These are phyloP conservation scores for Apaloderma vittatum DNA, from an alignment of 2,113 vertebrate genomes.

Conservation along the genomic window DNA sequence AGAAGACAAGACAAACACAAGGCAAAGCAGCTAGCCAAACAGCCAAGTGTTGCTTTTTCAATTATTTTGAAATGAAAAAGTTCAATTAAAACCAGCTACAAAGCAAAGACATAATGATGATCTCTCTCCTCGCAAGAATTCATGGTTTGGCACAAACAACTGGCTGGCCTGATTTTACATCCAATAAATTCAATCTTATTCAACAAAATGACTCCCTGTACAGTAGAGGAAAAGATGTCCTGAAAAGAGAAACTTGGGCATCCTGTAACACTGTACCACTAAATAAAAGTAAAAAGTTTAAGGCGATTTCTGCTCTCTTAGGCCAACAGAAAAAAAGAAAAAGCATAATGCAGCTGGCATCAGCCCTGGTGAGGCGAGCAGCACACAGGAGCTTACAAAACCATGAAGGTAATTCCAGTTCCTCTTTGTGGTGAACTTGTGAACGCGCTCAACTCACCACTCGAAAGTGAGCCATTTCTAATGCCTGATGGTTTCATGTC, in stretches of 20 bases:
- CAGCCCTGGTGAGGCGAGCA: neutral
- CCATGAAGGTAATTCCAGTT: neutral
- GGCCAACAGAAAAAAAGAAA: neutral
- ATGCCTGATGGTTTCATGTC: neutral
- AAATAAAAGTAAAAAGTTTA: neutral
- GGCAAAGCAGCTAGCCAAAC: constrained; percentile 35
- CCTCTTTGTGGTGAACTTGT: neutral
- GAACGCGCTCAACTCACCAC: neutral
- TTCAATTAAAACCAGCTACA: constrained; percentile 43
- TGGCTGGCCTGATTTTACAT: constrained; percentile 17
- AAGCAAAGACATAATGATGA: constrained; percentile 47
- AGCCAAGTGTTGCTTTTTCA: constrained; percentile 51
- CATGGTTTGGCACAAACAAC: constrained; percentile 29
- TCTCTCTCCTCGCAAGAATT: constrained; percentile 41
- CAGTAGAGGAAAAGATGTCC: neutral
- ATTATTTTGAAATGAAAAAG: constrained; percentile 55
- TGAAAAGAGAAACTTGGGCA: neutral
- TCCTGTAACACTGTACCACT: neutral
- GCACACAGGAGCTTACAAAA: neutral
- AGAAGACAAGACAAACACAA: neutral
- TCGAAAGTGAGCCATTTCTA: neutral
- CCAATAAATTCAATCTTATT: neutral
- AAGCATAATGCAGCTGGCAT: neutral
- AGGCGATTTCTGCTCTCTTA: neutral
- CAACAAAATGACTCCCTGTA: neutral